These are phyloP conservation scores for Leontocebus nigricollis DNA, from an alignment of 2,797 vertebrate species.

Conservation along the genomic window DNA sequence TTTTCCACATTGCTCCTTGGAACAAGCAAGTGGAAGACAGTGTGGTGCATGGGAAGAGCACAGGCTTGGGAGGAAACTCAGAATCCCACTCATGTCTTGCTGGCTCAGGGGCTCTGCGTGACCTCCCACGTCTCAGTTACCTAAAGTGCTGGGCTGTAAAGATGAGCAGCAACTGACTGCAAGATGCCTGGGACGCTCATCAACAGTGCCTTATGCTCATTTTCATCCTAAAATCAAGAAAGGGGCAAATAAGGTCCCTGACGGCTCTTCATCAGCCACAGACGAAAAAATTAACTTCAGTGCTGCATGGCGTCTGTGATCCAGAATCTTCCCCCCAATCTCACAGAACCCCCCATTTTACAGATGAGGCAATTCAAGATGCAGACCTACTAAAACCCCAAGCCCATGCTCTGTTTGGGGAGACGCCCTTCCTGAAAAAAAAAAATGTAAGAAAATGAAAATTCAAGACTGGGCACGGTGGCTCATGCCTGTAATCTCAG, in stretches of 20 bases:
- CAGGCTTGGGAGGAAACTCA: rapidly evolving
- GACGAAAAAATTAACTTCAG: too few species aligned
- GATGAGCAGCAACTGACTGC: too few species aligned
- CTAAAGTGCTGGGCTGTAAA: too few species aligned
- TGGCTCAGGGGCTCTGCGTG: not conserved
- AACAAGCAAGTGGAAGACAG: not conserved
- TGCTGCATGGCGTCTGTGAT: rapidly evolving
- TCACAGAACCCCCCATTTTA: too few species aligned
- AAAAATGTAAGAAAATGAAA: not conserved
- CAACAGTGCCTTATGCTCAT: rapidly evolving
- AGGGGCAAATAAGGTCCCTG: not conserved
- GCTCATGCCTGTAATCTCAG: not conserved
- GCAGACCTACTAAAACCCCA: not conserved
- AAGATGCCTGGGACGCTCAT: rapidly evolving
- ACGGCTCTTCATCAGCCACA: rapidly evolving
- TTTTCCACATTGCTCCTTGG: not conserved
- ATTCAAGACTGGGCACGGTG: not conserved
- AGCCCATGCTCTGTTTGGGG: not conserved
- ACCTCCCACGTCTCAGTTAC: not conserved
- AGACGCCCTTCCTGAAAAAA: too few species aligned
- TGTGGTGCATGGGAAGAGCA: rapidly evolving
- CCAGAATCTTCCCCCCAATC: not conserved
- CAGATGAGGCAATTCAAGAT: not conserved
- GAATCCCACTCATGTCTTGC: not conserved
- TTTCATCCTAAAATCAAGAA: not conserved